These are phyloP conservation scores for Neocrepidodera transversa DNA, from an alignment of 2,888 invertebrate species.

Conservation along the genomic window DNA sequence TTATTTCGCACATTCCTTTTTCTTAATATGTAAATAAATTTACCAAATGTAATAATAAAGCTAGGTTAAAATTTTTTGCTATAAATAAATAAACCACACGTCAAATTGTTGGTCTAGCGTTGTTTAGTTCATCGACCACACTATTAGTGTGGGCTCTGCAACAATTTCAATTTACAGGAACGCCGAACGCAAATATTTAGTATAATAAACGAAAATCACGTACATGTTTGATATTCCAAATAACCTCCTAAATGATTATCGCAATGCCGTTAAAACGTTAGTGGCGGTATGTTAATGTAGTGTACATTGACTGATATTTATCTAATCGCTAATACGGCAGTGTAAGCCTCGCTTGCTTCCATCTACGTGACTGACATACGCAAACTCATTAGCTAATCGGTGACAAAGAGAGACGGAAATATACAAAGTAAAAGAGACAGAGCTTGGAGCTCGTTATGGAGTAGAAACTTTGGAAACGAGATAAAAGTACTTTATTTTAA, in stretches of 20 bases:
- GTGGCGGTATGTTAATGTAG: slow-evolving; percentile 39
- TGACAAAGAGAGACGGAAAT: slow-evolving; percentile 16
- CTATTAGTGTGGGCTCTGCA: no score
- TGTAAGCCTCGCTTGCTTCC: slow-evolving; percentile 37
- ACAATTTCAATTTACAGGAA: slow-evolving; percentile 14
- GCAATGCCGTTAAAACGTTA: slow-evolving; percentile 39
- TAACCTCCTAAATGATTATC: slow-evolving; percentile 39
- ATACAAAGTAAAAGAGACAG: slow-evolving; percentile 1
- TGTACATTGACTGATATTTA: slow-evolving; percentile 45
- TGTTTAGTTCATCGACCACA: no score
- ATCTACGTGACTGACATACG: slow-evolving; percentile 47
- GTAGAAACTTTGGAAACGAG: slow-evolving; percentile 20
- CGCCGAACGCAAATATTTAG: slow-evolving; percentile 35
- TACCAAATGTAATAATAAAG: no score
- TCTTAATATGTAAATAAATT: no score
- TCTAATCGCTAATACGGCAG: slow-evolving; percentile 44
- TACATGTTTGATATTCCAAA: slow-evolving; percentile 41
- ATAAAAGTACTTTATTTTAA: slow-evolving; percentile 35
- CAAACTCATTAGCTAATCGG: slow-evolving; percentile 47
- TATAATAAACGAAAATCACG: slow-evolving; percentile 41
- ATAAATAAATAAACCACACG: no score
- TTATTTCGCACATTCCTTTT: no score
- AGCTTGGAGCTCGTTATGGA: slow-evolving; percentile 2
- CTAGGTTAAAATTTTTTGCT: no score
- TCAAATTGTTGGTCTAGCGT: no score